Base-by-base conservation (phyloP, 2,888 invertebrate species). In the Geophilus truncorum region DNA sequence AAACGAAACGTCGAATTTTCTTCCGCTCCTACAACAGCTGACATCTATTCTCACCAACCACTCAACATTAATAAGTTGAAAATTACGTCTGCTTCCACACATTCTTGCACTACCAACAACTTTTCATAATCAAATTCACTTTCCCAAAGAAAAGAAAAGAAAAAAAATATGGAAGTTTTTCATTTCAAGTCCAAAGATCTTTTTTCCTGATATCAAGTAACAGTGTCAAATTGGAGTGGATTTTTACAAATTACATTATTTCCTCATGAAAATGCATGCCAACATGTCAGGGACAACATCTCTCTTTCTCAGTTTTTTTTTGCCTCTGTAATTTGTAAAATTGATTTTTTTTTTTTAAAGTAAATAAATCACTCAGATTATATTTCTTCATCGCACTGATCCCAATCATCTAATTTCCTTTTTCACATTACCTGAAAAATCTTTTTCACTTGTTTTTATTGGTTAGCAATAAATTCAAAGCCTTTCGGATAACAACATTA, bases 1-100 rank as follows among this genome's bases (percentile, higher is more conserved):
- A 77, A 77, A 34, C n/a, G 21, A 34, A 36, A 77, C 77, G 77
- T 77, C 77, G 36, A 34, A 36, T 30, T 77, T 77, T 36, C 77
- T 30, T 77, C 7, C 15, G 77, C 77, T 28, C 36, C 76, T 62
- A 62, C 62, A 62, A 23, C 62, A 62, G 62, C 62, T 62, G 62
- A 62, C 62, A 25, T 62, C 62, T 25, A 62, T 62, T 62, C 62
- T 62, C 77, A 77, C 21, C 32, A 77, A 77, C 3, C 28, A 62
- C 62, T 62, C 25, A 25, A 62, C 62, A 62, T 62, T 62, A 62
- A 62, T 62, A 62, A 62, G 62, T 62, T 62, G 62, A 62, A 62
- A 23, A 62, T 62, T 62, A 25, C 45, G 45, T 45, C 45, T 45
- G 45, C 28, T 0, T n/a, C 62, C 9, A 10, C 12, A 5, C n/a